Evolutionary conservation across 2,113 vertebrate genomes (phyloP).

Genomic region (Bos javanicus): DNA sequence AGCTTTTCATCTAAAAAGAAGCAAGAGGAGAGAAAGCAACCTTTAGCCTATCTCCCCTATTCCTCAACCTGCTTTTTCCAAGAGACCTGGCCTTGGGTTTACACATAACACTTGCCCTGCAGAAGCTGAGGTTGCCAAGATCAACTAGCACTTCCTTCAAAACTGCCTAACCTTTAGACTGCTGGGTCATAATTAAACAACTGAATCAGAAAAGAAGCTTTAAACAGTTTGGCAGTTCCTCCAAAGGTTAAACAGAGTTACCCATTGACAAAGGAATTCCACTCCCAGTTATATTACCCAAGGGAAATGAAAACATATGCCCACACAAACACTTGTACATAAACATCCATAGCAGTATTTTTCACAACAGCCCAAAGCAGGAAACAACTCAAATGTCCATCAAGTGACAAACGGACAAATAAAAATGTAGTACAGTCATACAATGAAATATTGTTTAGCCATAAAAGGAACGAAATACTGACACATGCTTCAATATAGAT

Average conservation of each 20-base stretch:
- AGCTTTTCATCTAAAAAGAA: background rate
- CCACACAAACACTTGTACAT: background rate
- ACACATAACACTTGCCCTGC: background rate
- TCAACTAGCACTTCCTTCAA: background rate
- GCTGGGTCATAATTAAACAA: slow-evolving; percentile 13
- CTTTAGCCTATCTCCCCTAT: background rate
- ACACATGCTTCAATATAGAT: background rate
- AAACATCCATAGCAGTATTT: background rate
- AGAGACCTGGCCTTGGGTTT: background rate
- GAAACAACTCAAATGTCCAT: background rate
- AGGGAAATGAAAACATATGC: background rate
- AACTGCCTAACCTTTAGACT: background rate
- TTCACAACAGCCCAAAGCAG: background rate
- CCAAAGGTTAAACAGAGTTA: slow-evolving; percentile 12
- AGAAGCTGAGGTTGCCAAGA: background rate
- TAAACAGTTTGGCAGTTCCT: background rate
- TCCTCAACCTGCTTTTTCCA: background rate
- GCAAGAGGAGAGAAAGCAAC: background rate
- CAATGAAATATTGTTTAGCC: background rate
- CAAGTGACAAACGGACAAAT: background rate
- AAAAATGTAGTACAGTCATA: background rate
- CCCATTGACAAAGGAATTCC: background rate
- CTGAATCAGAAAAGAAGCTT: background rate
- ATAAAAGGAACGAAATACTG: background rate
- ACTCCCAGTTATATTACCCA: background rate